phyloP scores from a whole-genome alignment of 2,888 invertebrate species.

The Agriopis marginaria region DNA sequence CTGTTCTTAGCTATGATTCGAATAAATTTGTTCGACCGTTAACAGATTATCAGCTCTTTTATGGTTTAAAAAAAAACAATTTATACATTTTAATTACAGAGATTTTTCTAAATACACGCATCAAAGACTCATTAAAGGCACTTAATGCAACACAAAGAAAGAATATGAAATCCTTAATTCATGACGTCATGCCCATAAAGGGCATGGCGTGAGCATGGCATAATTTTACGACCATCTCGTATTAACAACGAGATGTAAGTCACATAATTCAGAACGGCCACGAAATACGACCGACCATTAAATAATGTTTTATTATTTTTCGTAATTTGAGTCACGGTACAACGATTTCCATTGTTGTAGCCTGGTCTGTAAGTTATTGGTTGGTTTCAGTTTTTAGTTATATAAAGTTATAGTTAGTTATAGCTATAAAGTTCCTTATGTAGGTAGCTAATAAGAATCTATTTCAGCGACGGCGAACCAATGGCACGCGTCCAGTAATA shows the following conservation, averaged over 20 bases:
- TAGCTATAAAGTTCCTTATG: too few species aligned
- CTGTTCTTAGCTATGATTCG: too few species aligned
- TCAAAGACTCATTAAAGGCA: constrained; percentile 12
- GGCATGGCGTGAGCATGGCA: constrained; percentile 45
- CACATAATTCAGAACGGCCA: constrained; percentile 53
- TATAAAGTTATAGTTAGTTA: too few species aligned
- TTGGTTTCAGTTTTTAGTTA: constrained; percentile 1
- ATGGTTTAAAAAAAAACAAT: too few species aligned
- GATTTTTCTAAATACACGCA: neutral
- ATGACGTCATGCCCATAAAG: constrained; percentile 45
- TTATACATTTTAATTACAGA: neutral
- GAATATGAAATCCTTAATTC: constrained; percentile 31
- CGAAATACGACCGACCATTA: constrained; percentile 59
- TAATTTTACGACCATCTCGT: constrained; percentile 54
- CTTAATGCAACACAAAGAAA: constrained; percentile 20
- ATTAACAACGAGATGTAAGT: constrained; percentile 58
- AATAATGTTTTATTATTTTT: constrained; percentile 67
- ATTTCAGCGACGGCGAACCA: too few species aligned
- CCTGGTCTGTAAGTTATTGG: constrained; percentile 9
- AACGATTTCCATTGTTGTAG: constrained; percentile 35
- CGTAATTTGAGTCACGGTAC: constrained; percentile 39
- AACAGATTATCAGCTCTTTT: too few species aligned
- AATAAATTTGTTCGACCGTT: too few species aligned
- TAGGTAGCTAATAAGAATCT: too few species aligned
- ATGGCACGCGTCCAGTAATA: too few species aligned